Base-by-base conservation (phyloP, 2,113 vertebrate species). In the Colinus virginianus region DNA sequence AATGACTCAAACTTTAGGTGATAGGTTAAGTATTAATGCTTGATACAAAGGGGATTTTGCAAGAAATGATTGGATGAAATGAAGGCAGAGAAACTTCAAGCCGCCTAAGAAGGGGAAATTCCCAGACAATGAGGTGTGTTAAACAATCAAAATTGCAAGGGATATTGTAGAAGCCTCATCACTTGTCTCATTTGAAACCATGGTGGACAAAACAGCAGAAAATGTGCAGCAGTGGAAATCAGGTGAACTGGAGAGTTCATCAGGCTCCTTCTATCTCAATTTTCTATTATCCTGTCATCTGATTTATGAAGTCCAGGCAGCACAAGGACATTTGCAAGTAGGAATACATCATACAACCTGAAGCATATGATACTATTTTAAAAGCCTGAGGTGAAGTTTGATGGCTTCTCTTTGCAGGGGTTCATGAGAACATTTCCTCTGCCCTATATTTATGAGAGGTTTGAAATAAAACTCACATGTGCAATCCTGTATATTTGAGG, bases 351-450 rank as follows among this genome's bases (percentile, higher is more conserved):
- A 72, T 36, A 69, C 28, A 84, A 92, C 81, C 84, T 89, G 53
- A 88, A 92, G 61, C 89, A 88, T 85, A 71, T 84, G 84, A 90
- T 95, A 75, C 69, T 78, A 48, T 68, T 96, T 95, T 95, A 93
- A 72, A 94, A 5, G 82, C 88, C 2, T 4, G 87, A 91, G 82
- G 72, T 94, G 82, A 95, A 71, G 69, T 88, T 74, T 78, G 91
- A 91, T 69, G 68, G 30, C n/a, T 86, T 92, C 51, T 72, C 94
- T 93, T 88, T 81, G 84, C 79, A 88, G 82, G 76, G 61, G 84
- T 93, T 86, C 87, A 68, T 93, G 90, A 95, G 80, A 96, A 96
- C 70, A 92, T 94, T 93, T 95, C 88, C 90, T 90, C 70, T 84
- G 26, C 48, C 66, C 42, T 64, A 42, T 93, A 84, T 93, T 96